Evolutionary conservation across 2,113 vertebrate genomes (phyloP).

Genomic region (Alces alces): DNA sequence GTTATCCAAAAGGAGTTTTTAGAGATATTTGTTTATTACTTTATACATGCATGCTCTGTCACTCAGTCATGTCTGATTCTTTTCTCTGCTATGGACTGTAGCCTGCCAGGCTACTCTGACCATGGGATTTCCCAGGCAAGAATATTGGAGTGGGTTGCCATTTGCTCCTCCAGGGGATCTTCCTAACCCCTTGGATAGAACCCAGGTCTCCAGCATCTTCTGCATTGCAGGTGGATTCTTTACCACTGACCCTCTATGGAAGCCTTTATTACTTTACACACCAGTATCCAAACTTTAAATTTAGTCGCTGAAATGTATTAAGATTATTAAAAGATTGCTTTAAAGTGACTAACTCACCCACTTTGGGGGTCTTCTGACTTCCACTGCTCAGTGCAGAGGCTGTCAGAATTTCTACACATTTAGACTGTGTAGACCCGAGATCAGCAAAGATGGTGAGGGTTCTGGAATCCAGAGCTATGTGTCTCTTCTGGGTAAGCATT

Average conservation of each 20-base stretch:
- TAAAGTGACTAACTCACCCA: not conserved
- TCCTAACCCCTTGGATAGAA: not conserved
- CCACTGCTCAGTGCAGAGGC: not conserved
- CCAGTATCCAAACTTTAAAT: not conserved
- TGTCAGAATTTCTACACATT: not conserved
- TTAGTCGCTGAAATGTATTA: not conserved
- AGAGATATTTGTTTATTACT: not conserved
- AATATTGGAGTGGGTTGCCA: not conserved
- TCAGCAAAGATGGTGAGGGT: fast-evolving
- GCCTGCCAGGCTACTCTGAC: not conserved
- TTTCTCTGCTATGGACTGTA: not conserved
- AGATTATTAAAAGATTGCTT: not conserved
- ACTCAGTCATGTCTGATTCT: not conserved
- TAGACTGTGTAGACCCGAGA: not conserved
- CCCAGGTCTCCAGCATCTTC: not conserved
- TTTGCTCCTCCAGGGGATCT: not conserved
- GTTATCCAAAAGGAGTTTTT: not conserved
- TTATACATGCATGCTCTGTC: not conserved
- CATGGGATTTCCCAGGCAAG: not conserved
- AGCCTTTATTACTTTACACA: not conserved
- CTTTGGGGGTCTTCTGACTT: not conserved
- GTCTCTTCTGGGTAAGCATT: not conserved
- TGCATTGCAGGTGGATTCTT: not conserved
- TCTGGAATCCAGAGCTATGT: not conserved
- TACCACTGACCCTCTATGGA: not conserved